Conservation (phyloP, 1,140 invertebrate species). For the Drosophila sp. region DNA sequence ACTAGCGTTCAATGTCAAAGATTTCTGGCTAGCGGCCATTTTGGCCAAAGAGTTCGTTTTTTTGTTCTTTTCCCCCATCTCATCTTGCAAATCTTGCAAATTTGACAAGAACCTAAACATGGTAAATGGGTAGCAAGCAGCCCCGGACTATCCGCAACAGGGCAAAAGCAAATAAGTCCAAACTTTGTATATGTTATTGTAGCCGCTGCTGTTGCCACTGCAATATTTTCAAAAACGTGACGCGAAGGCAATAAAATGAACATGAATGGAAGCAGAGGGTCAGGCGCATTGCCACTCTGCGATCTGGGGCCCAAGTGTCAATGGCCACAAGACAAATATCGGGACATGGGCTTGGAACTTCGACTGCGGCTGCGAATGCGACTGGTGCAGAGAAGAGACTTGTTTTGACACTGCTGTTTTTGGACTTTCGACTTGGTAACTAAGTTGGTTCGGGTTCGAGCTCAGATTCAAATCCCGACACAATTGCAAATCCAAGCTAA, state of each 20-base stretch:
- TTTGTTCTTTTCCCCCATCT: neutral
- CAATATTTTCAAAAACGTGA: constrained; percentile 46
- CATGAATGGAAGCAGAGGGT: constrained; percentile 2
- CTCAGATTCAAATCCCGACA: too few species aligned
- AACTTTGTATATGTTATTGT: neutral
- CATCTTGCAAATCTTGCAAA: constrained; percentile 7
- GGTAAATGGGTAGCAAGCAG: constrained; percentile 46
- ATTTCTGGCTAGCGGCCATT: constrained; percentile 63
- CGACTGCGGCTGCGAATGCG: neutral
- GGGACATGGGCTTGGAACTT: neutral
- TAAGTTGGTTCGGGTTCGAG: neutral
- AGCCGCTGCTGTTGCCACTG: neutral
- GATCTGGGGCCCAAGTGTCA: constrained; percentile 31
- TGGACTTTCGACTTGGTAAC: constrained; percentile 1
- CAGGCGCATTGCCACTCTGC: neutral
- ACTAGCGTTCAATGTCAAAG: constrained; percentile 41
- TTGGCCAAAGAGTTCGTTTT: constrained; percentile 42
- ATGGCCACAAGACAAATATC: constrained; percentile 41
- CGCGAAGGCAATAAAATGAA: constrained; percentile 49
- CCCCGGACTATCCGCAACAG: constrained; percentile 18
- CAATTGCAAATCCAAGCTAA: too few species aligned
- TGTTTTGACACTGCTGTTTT: constrained; percentile 6
- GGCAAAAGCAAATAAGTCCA: constrained; percentile 34
- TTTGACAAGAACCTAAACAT: constrained; percentile 38
- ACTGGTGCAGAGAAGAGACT: constrained; percentile 7